These are phyloP conservation scores for Rhinophrynus dorsalis DNA, from an alignment of 2,797 vertebrate species.

Conservation along the genomic window DNA sequence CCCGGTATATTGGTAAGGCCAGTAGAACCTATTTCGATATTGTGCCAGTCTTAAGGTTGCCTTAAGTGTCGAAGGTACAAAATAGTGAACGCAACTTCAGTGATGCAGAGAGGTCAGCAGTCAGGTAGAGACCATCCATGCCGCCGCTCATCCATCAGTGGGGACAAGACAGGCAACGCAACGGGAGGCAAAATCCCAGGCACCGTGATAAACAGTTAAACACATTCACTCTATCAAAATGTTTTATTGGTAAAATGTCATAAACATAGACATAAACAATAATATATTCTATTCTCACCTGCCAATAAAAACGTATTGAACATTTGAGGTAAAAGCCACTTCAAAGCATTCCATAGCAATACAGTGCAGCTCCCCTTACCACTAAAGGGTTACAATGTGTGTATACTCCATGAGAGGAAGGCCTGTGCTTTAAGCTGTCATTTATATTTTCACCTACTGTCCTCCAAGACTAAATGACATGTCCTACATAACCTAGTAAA, in stretches of 20 bases:
- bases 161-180: too few species aligned
- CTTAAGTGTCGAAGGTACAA: too few species aligned
- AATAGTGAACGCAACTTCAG: too few species aligned
- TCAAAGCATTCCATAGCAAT: not conserved
- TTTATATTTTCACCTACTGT: conserved; percentile 18
- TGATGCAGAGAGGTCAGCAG: too few species aligned
- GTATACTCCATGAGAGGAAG: not conserved
- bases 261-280: not conserved
- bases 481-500: not conserved
- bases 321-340: not conserved
- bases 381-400: not conserved
- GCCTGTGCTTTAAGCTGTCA: conserved; percentile 10
- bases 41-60: too few species aligned
- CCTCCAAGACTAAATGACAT: conserved; percentile 10
- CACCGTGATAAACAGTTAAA: too few species aligned
- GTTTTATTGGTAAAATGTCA: conserved; percentile 1
- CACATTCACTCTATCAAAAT: not conserved
- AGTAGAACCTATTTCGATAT: too few species aligned
- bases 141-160: too few species aligned
- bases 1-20: too few species aligned
- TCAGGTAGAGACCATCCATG: too few species aligned
- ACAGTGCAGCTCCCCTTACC: not conserved
- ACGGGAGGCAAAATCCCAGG: too few species aligned
- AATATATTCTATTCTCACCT: not conserved
- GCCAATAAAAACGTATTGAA: not conserved